phyloP scores from a whole-genome alignment of 2,113 vertebrate genomes.

The Dascyllus trimaculatus region DNA sequence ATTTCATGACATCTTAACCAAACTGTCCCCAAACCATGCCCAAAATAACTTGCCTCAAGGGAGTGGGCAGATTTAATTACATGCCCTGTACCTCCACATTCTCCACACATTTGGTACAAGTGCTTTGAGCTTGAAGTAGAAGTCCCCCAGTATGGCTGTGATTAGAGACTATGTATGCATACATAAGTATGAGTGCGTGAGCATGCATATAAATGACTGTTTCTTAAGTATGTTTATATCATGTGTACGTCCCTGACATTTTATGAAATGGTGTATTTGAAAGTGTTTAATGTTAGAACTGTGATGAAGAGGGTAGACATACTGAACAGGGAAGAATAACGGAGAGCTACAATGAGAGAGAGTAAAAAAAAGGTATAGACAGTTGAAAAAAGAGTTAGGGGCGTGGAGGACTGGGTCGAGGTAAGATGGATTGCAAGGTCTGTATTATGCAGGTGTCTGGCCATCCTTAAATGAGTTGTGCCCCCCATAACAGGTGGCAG shows the following conservation, averaged over 20 bases:
- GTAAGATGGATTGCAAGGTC: slow-evolving; percentile 47
- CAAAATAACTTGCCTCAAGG: slow-evolving; percentile 46
- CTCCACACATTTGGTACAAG: slow-evolving; percentile 41
- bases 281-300: neutral
- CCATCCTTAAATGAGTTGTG: slow-evolving; percentile 44
- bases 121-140: slow-evolving; percentile 14
- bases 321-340: neutral
- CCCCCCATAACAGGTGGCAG: slow-evolving; percentile 36
- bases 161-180: slow-evolving; percentile 9
- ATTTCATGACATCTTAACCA: slow-evolving; percentile 49
- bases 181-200: neutral
- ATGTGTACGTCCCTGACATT: neutral
- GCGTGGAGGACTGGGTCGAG: neutral
- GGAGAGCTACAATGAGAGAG: neutral
- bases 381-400: slow-evolving; percentile 1
- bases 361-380: neutral
- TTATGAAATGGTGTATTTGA: neutral
- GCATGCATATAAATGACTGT: neutral
- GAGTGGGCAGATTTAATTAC: slow-evolving; percentile 53
- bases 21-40: slow-evolving; percentile 41
- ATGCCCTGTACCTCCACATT: slow-evolving; percentile 42
- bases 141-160: slow-evolving; percentile 3
- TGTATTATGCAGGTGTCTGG: slow-evolving; percentile 54
- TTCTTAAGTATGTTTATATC: neutral
- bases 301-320: neutral